Base-by-base conservation (phyloP, 2,797 vertebrate genomes). In the Dendrocincla tyrannina region DNA sequence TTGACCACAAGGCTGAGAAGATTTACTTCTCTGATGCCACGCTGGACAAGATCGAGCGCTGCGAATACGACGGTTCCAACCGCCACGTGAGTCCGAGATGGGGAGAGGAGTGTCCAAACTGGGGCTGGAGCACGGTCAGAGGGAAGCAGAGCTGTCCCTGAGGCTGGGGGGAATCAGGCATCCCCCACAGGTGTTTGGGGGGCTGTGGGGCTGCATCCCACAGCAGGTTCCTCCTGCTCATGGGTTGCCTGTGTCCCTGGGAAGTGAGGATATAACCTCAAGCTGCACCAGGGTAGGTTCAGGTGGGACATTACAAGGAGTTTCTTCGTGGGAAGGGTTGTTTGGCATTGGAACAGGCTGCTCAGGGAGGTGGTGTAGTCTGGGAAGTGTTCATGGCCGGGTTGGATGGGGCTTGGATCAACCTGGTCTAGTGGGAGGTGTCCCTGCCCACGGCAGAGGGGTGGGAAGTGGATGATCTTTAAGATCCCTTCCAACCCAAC, bases 1-100 rank as follows among this genome's bases (percentile, higher is more conserved):
- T 99, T 1, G 99, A 99, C 97, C 99, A 99, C 97, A 98, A 98
- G 1, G 98, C 99, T 0, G 99, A 99, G 98, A 99, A 99, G 91
- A 99, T 99, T 69, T 99, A 99, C 96, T 99, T 99, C 98, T 99
- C 99, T 0, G 99, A 99, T 0, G 99, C 99, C 96, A 99, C 99
- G 0, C 97, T 99, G 96, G 99, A 99, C 98, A 99, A 99, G 97
- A 99, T 99, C 0, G 99, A 99, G 84, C 99, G 99, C 42, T 99
- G 99, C 66, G 99, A 99, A 94, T 99, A 99, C 1, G 99, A 99
- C 0, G 99, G 99, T 67, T 98, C 98, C 95, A 98, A 96, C 64
- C 99, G 99, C 91, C 98, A 99, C 1, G 99, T 99, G 98, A 98
- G 99, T 98, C 24, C 22, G 3, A 7, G 13, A 2, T 20, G 12